Evolutionary conservation across 2,797 vertebrate species (phyloP).

Genomic region (Melopsittacus undulatus): DNA sequence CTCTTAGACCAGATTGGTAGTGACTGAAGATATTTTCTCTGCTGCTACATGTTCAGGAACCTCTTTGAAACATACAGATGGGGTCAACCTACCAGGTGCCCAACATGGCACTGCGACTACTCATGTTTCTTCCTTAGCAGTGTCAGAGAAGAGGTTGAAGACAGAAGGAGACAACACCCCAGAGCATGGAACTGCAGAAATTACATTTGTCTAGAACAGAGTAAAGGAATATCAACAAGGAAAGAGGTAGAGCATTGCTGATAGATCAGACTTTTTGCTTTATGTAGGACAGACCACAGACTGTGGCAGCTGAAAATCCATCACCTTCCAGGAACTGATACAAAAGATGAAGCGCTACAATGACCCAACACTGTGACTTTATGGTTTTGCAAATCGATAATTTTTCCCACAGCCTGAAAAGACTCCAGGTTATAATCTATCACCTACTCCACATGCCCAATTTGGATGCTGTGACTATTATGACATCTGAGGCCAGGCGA

Average conservation of each 20-base stretch:
- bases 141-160: not conserved
- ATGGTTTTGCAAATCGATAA: not conserved
- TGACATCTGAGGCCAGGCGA: not conserved
- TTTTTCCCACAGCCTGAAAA: not conserved
- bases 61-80: not conserved
- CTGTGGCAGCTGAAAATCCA: not conserved
- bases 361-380: not conserved
- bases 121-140: not conserved
- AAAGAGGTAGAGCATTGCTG: not conserved
- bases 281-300: not conserved
- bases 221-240: not conserved
- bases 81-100: not conserved
- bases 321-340: conserved; percentile 2
- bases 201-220: not conserved
- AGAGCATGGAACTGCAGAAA: not conserved
- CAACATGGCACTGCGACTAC: not conserved
- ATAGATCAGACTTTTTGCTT: not conserved
- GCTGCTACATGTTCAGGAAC: not conserved
- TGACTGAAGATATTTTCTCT: not conserved
- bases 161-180: not conserved
- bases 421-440: not conserved
- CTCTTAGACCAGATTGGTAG: not conserved
- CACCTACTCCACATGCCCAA: not conserved
- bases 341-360: not conserved
- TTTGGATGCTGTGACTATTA: not conserved